phyloP scores from a whole-genome alignment of 2,797 vertebrate genomes.

The Scolopax rusticola region DNA sequence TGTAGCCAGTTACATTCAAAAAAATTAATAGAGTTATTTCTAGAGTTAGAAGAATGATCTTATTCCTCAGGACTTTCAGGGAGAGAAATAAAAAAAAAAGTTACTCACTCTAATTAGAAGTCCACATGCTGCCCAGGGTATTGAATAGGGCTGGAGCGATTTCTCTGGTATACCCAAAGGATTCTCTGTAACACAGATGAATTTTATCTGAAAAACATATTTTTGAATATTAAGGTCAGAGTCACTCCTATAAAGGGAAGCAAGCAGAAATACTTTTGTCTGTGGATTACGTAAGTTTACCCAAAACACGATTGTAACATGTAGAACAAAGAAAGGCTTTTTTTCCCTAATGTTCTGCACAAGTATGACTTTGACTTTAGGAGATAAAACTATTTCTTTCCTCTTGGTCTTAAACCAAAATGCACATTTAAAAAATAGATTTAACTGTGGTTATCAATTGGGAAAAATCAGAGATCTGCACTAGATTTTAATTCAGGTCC shows the following conservation, averaged over 20 bases:
- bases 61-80: constrained; percentile 46
- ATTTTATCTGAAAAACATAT: neutral
- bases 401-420: neutral
- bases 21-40: constrained; percentile 50
- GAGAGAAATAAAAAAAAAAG: neutral
- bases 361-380: neutral
- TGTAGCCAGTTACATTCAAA: constrained; percentile 18
- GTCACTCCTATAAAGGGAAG: neutral
- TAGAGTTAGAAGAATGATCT: constrained; percentile 56
- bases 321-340: neutral
- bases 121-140: constrained; percentile 7
- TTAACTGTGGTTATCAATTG: neutral
- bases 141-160: neutral
- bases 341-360: neutral
- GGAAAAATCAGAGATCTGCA: neutral
- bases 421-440: neutral
- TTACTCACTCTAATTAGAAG: constrained; percentile 6
- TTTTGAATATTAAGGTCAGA: neutral
- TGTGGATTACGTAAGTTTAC: neutral
- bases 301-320: neutral
- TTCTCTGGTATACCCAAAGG: neutral
- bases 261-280: neutral
- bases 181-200: neutral
- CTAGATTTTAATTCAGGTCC: neutral
- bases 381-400: neutral